Evolutionary conservation across 2,113 vertebrate species (phyloP).

Genomic region (Odocoileus hemionus): DNA sequence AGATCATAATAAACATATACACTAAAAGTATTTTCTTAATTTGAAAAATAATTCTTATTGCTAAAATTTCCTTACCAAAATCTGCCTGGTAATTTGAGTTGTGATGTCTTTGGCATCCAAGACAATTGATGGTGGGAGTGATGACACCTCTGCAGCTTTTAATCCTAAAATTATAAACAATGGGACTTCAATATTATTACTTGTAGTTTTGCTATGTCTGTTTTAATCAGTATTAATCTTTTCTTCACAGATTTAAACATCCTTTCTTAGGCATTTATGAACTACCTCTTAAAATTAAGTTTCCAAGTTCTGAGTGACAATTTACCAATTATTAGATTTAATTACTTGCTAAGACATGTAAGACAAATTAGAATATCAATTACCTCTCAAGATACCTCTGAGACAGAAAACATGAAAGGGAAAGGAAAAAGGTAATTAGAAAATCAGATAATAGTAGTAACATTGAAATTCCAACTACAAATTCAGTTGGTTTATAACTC

Average conservation of each 20-base stretch:
- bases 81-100: constrained; percentile 84
- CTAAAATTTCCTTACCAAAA: constrained; percentile 84
- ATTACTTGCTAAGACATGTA: neutral
- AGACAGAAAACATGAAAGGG: neutral
- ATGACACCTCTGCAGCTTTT: constrained; percentile 92
- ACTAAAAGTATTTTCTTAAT: neutral
- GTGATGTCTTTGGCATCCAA: constrained; percentile 89
- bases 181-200: neutral
- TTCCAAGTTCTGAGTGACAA: neutral
- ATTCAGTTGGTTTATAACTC: neutral
- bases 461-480: neutral
- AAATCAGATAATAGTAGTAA: neutral
- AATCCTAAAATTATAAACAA: constrained; percentile 82
- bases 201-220: neutral
- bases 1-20: neutral
- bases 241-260: constrained; percentile 9
- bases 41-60: neutral
- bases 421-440: neutral
- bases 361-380: constrained; percentile 36
- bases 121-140: constrained; percentile 86
- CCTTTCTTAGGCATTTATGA: neutral
- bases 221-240: neutral
- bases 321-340: constrained; percentile 14
- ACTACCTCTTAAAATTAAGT: constrained; percentile 37
- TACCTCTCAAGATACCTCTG: neutral